Base-by-base conservation (phyloP, 2,113 vertebrate species). In the Meles meles region DNA sequence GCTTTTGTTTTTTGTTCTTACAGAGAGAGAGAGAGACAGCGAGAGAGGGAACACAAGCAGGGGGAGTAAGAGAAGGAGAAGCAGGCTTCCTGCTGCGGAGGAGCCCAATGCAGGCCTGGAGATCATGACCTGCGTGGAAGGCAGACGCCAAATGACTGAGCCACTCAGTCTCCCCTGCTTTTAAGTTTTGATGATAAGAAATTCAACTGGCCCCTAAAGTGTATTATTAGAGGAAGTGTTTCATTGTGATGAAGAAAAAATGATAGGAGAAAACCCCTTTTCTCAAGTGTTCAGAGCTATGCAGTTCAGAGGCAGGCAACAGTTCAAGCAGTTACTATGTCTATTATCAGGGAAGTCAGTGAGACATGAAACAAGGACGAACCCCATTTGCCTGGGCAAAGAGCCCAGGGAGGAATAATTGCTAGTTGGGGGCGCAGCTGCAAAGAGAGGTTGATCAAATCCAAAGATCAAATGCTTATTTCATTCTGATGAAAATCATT, bases 401-500 rank as follows among this genome's bases (percentile, higher is more conserved):
- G 74, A 98, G 98, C 98, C 98, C 98, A 97, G 98, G 76, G 69
- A 98, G 98, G 97, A 97, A 98, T 97, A 98, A 98, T 97, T 98
- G 98, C 97, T 97, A 89, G 93, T 82, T 90, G 96, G 97, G 97
- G 98, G 63, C 95, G 13, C 98, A 98, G 98, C 98, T 99, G 98
- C 98, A 98, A 95, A 98, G 87, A 97, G 31, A 98, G 96, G 87
- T 84, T 97, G 98, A 98, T 98, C 98, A 98, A 98, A 99, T 98
- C 97, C 97, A 98, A 98, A 98, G 98, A 98, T 98, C 98, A 99
- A 98, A 98, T 44, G 98, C 98, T 98, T 98, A 98, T 98, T 98
- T 98, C 98, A 98, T 98, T 98, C 97, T 98, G 98, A 98, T 99
- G 98, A 98, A 98, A 99, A 98, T 98, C 96, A 98, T 98, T 98